A percentile compares a stretch with the other conserved stretches of the same genome.
Conservation (phyloP, 1,140 invertebrate genomes). For the Choristoneura fumiferana region DNA sequence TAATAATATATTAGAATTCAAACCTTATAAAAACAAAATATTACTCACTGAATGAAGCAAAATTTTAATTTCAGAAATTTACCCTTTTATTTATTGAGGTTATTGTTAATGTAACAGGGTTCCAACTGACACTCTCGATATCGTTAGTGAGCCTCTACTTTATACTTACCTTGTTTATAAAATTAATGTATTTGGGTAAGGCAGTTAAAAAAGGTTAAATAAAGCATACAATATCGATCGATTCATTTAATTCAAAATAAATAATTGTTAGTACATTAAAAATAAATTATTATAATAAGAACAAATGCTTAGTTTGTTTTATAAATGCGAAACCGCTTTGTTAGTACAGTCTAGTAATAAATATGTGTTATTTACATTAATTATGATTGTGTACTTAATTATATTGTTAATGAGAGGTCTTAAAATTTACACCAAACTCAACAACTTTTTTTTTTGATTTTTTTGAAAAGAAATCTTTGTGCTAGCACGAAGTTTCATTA, state of each 20-base stretch:
- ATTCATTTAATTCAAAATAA: conserved; percentile 66
- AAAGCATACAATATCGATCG: conserved; percentile 42
- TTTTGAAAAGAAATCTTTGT: too few species aligned
- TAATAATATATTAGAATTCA: too few species aligned
- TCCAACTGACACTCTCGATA: too few species aligned
- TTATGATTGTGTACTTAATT: conserved; percentile 12
- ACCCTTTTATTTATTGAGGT: too few species aligned
- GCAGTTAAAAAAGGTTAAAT: conserved; percentile 25
- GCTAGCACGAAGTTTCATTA: too few species aligned
- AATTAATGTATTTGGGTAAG: background rate
- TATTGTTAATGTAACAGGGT: too few species aligned
- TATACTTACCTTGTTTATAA: too few species aligned
- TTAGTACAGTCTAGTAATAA: conserved; percentile 29
- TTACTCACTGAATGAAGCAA: too few species aligned
- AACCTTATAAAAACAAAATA: too few species aligned
- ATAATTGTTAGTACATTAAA: conserved; percentile 58
- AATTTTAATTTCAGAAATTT: too few species aligned
- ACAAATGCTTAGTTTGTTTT: conserved; percentile 37
- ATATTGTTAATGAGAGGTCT: conserved; percentile 1
- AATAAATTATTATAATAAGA: conserved; percentile 36
- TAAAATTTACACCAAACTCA: conserved; percentile 1
- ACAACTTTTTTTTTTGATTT: background rate
- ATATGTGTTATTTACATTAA: conserved; percentile 20
- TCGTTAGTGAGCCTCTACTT: too few species aligned
- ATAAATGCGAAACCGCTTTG: conserved; percentile 62